These are phyloP conservation scores for Drosophila micromelanica DNA, from an alignment of 1,140 invertebrate genomes.

Conservation along the genomic window DNA sequence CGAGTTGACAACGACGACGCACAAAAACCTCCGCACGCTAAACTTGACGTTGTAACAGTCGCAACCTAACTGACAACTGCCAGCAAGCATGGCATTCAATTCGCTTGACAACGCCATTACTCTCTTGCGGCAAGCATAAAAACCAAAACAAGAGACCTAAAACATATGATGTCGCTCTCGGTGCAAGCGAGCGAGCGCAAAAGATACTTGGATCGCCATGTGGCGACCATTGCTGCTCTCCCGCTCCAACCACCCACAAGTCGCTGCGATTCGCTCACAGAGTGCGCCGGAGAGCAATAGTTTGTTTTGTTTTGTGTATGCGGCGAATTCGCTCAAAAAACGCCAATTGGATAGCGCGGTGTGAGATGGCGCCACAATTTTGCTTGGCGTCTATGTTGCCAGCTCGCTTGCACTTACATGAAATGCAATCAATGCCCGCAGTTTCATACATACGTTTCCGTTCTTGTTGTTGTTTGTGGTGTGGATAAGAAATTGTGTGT, in stretches of 20 bases:
- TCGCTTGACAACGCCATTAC: constrained; percentile 12
- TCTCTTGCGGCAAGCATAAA: constrained; percentile 33
- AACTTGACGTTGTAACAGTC: constrained; percentile 76
- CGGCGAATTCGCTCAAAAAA: constrained; percentile 80
- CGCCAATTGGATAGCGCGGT: constrained; percentile 60
- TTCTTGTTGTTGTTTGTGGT: constrained; percentile 56
- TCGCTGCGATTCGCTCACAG: constrained; percentile 18
- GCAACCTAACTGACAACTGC: constrained; percentile 60
- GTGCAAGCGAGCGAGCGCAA: constrained; percentile 12
- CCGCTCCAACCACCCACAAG: constrained; percentile 39
- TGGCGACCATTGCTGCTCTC: constrained; percentile 27
- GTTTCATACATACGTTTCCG: constrained; percentile 58
- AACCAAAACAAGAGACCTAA: constrained; percentile 33
- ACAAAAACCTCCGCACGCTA: constrained; percentile 58
- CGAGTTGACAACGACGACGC: constrained; percentile 56
- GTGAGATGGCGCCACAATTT: constrained; percentile 44
- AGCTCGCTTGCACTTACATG: constrained; percentile 39
- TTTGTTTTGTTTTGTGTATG: constrained; percentile 50
- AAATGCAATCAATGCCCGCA: constrained; percentile 13
- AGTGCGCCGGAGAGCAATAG: constrained; percentile 9
- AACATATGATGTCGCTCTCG: background rate
- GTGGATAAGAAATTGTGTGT: constrained; percentile 55
- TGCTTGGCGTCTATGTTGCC: constrained; percentile 21
- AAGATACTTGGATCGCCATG: constrained; percentile 34
- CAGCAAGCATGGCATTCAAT: constrained; percentile 37